A percentile compares a stretch with the other conserved stretches of the same genome.
Conservation (phyloP, 2,113 vertebrate genomes). For the Oryzias javanicus region DNA sequence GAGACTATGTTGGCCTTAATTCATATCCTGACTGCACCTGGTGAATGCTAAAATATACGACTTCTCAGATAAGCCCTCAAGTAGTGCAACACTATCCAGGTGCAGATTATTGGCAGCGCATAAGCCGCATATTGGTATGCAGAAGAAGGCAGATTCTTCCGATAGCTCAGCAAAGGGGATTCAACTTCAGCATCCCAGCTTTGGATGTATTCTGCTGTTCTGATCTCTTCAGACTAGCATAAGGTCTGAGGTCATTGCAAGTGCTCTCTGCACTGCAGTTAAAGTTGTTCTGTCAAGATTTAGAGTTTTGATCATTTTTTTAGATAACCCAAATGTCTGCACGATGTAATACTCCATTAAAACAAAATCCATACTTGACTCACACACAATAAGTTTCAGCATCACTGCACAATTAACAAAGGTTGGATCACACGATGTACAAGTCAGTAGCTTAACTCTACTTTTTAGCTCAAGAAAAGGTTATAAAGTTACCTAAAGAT, state of each 20-base stretch:
- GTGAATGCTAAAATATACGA: conserved; percentile 67
- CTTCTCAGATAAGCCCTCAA: conserved; percentile 62
- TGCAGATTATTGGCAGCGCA: conserved; percentile 67
- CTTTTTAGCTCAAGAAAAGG: conserved; percentile 41
- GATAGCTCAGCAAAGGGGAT: conserved; percentile 64
- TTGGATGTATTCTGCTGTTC: conserved; percentile 68
- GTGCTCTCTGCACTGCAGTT: conserved; percentile 25
- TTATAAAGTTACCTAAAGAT: conserved; percentile 52
- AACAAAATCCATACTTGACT: conserved; percentile 3
- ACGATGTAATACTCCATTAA: conserved; percentile 37
- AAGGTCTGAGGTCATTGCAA: conserved; percentile 59
- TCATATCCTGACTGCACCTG: conserved; percentile 69
- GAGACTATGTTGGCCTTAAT: conserved; percentile 57
- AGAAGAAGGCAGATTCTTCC: conserved; percentile 67
- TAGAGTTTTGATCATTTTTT: conserved; percentile 55
- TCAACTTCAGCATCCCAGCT: conserved; percentile 59
- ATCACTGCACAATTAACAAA: conserved; percentile 29
- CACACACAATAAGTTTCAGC: conserved; percentile 20
- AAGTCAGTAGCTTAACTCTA: conserved; percentile 52
- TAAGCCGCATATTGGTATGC: conserved; percentile 73
- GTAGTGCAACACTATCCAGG: conserved; percentile 72
- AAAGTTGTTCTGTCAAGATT: conserved; percentile 40
- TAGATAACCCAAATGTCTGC: conserved; percentile 32
- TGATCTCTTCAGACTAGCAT: conserved; percentile 67
- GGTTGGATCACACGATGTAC: conserved; percentile 31